phyloP scores from a whole-genome alignment of 2,113 vertebrate genomes.

The Nothoprocta pentlandii region DNA sequence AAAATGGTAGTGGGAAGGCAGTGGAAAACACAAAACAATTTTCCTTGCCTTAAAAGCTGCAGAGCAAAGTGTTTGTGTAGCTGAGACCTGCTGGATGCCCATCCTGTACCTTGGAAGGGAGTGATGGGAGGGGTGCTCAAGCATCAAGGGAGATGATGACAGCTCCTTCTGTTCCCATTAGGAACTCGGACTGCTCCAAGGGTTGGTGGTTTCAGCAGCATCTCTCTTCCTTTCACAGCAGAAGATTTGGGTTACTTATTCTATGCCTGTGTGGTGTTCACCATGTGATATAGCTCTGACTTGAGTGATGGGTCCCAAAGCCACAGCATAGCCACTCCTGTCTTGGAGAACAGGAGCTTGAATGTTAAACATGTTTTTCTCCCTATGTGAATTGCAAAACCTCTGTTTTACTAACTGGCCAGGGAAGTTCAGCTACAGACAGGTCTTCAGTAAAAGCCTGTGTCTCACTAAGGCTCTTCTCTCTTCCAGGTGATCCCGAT shows the following conservation, averaged over 20 bases:
- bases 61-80: not conserved
- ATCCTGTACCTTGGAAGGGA: not conserved
- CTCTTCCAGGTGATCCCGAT: slow-evolving; percentile 92
- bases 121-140: not conserved
- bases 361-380: not conserved
- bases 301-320: not conserved
- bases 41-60: not conserved
- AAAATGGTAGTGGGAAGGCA: not conserved
- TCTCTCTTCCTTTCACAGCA: not conserved
- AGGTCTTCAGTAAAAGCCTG: not conserved
- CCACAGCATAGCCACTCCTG: not conserved
- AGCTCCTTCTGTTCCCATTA: not conserved
- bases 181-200: not conserved
- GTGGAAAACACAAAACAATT: not conserved
- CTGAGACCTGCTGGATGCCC: not conserved
- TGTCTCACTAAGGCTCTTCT: not conserved
- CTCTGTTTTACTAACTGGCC: not conserved
- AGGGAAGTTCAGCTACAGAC: not conserved
- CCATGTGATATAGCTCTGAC: not conserved
- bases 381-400: not conserved
- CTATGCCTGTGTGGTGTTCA: accelerated
- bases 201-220: not conserved
- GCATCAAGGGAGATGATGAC: not conserved
- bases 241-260: not conserved
- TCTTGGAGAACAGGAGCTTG: not conserved